These are phyloP conservation scores for Ophion ventricosus DNA, from an alignment of 2,888 invertebrate genomes.

Conservation along the genomic window DNA sequence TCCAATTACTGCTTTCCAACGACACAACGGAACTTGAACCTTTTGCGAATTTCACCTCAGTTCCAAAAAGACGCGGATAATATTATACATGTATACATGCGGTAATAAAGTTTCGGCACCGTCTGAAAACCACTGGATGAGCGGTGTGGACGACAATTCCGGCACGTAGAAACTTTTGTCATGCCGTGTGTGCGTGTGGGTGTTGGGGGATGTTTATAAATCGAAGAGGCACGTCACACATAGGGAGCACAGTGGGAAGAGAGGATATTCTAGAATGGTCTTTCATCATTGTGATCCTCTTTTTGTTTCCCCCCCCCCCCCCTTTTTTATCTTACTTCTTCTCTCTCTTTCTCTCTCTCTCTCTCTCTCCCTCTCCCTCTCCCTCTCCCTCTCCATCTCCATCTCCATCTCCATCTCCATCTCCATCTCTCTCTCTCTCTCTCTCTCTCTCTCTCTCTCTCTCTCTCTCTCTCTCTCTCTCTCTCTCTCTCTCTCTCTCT, in stretches of 20 bases:
- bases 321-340: conserved; percentile 2
- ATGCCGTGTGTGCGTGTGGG: conserved; percentile 1
- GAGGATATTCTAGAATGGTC: conserved; percentile 52
- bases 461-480: not conserved
- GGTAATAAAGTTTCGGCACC: not conserved
- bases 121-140: not conserved
- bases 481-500: not conserved
- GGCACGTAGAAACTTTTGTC: not conserved
- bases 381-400: too few species aligned
- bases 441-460: not conserved
- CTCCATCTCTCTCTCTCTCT: not conserved
- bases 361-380: not conserved
- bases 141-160: not conserved
- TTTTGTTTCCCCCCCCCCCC: not conserved
- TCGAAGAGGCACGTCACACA: conserved; percentile 46
- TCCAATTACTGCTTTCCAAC: too few species aligned
- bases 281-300: conserved; percentile 55
- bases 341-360: conserved; percentile 8
- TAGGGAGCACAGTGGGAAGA: not conserved
- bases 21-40: too few species aligned
- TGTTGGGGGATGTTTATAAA: conserved; percentile 41
- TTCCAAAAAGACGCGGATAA: too few species aligned
- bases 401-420: not conserved
- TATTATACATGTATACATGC: not conserved
- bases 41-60: too few species aligned